Evolutionary conservation across 2,888 invertebrate genomes (phyloP), one percentile per base, ranked within the genome.

Genomic region (Drosophila helvetica): DNA sequence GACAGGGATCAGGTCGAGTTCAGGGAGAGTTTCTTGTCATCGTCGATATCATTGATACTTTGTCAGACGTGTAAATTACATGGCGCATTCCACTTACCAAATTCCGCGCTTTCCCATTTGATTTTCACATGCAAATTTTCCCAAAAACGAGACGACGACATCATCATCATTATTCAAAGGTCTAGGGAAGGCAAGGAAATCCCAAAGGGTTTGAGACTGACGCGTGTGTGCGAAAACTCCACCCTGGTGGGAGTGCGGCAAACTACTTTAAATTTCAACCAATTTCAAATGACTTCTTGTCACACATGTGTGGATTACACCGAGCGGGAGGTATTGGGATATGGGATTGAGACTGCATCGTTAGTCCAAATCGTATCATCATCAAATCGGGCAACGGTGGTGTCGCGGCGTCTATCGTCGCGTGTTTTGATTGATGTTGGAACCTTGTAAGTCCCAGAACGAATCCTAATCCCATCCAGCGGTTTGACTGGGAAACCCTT

Each of bases 51-150:
- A 86, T 89, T 84, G 89, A 79, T 89, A 81, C 81, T 81, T 79
- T 90, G 90, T 78, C 89, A 90, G 86, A 86, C 79, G 90, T 84
- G 86, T 82, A 88, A 90, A 90, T 90, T 89, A 89, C 89, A 89
- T 80, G 85, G 87, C 73, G 83, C 78, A 81, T 81, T 87, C 81
- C 63, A 57, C 73, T 66, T 71, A 50, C 66, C 68, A 46, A 56
- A 67, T 64, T 64, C 69, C 61, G 61, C 71, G 46, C 46, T 33
- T 45, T 71, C 51, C 69, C 86, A 72, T 73, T 84, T 81, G 69
- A 74, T 75, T 70, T 71, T 63, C 85, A 74, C 89, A 85, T 86
- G 89, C 85, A 86, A 89, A 86, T 86, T 82, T 82, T 66, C 54
- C 60, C 63, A 59, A 69, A 67, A 70, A 55, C 43, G 47, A 51